A percentile compares a stretch with the other conserved stretches of the same genome.
Evolutionary conservation across 2,113 vertebrate genomes (phyloP).

Genomic region (Hippopotamus amphibius): DNA sequence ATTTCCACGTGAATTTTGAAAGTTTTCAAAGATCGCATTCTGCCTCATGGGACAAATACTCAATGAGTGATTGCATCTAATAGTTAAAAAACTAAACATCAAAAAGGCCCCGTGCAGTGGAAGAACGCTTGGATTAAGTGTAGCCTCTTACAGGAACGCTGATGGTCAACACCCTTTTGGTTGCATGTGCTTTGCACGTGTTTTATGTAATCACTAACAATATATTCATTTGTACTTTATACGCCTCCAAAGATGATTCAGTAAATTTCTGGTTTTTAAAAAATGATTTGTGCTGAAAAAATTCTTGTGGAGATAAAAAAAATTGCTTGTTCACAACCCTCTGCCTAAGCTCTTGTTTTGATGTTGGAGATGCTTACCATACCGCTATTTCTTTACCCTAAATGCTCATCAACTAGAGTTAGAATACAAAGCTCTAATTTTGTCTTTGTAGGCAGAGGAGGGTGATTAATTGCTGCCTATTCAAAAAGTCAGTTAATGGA

Average conservation of each 20-base stretch:
- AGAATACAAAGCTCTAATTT: constrained; percentile 58
- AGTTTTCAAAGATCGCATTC: constrained; percentile 36
- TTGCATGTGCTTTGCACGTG: neutral
- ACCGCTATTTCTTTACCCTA: constrained; percentile 49
- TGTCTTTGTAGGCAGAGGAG: constrained; percentile 65
- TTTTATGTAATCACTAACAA: neutral
- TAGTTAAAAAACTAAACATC: neutral
- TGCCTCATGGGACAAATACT: neutral
- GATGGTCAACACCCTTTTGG: neutral
- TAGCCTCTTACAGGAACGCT: neutral
- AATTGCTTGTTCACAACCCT: neutral
- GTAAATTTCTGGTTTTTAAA: neutral
- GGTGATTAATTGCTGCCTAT: constrained; percentile 74
- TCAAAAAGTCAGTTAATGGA: constrained; percentile 74
- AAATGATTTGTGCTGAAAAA: constrained; percentile 19
- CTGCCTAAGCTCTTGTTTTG: constrained; percentile 41
- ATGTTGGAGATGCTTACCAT: constrained; percentile 44
- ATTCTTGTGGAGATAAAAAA: neutral
- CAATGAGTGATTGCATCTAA: neutral
- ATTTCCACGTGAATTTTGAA: constrained; percentile 13
- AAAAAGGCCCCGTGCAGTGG: neutral
- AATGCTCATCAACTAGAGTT: constrained; percentile 54
- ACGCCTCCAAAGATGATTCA: neutral
- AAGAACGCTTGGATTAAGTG: neutral
- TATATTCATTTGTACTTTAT: neutral